A percentile compares a stretch with the other conserved stretches of the same genome.
Evolutionary conservation across 1,140 invertebrate species (phyloP).

Genomic region (Danaus plexippus): DNA sequence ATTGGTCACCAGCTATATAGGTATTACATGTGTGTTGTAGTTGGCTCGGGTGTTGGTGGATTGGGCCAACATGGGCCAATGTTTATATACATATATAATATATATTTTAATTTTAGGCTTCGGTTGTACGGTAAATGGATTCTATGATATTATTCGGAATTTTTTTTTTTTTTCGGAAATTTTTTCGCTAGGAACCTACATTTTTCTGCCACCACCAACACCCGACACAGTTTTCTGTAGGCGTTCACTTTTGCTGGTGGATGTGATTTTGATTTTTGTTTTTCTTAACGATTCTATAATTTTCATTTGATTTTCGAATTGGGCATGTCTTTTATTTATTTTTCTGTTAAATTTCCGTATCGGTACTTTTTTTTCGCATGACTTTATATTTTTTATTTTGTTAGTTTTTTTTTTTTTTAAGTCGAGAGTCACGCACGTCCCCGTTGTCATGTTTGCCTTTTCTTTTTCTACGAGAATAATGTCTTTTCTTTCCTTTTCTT

Average conservation of each 20-base stretch:
- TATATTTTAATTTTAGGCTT: too few species aligned
- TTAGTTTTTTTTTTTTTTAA: slow-evolving; percentile 18
- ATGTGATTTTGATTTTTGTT: slow-evolving; percentile 28
- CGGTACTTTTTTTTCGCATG: slow-evolving; percentile 31
- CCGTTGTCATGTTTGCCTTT: slow-evolving; percentile 16
- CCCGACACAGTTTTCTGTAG: slow-evolving; percentile 39
- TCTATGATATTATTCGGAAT: too few species aligned
- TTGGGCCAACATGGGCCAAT: not conserved
- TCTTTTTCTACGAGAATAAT: slow-evolving; percentile 50
- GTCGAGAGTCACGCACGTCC: slow-evolving; percentile 48
- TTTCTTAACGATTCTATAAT: slow-evolving; percentile 20
- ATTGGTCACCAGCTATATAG: slow-evolving; percentile 97
- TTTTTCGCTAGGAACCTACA: too few species aligned
- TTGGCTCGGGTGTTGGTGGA: slow-evolving; percentile 29
- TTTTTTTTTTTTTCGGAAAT: too few species aligned
- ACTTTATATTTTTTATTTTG: slow-evolving; percentile 14
- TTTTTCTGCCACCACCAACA: slow-evolving; percentile 27
- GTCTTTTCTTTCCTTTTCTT: slow-evolving; percentile 53
- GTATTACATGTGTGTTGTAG: slow-evolving; percentile 73
- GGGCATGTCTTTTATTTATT: slow-evolving; percentile 29
- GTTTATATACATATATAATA: too few species aligned
- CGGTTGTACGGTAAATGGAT: too few species aligned
- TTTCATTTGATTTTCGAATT: slow-evolving; percentile 26
- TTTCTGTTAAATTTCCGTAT: slow-evolving; percentile 20
- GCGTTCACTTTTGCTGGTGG: slow-evolving; percentile 44